Evolutionary conservation across 1,140 invertebrate species (phyloP), one percentile per base, ranked within the genome.

Genomic region (Melipona quadrifasciata): DNA sequence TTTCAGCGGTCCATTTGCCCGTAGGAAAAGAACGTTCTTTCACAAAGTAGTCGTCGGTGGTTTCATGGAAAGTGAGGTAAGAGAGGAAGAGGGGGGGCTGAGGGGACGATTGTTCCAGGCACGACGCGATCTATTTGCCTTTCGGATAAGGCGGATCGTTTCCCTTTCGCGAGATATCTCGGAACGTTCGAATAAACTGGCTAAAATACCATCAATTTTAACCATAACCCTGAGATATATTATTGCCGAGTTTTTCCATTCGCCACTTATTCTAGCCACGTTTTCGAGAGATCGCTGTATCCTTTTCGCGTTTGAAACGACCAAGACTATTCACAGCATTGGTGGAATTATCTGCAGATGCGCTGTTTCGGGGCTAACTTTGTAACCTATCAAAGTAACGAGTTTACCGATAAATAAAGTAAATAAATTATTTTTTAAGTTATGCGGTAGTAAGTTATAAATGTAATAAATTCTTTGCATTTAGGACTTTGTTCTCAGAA

Each of bases 101-200:
- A 16, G 27, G 5, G 34, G 24, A 76, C 55, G 6, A 76, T 76
- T 76, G 74, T 76, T 75, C 73, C 73, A 58, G 21, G 34, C 27
- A 58, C 21, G 74, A 39, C 11, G 57, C 74, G 34, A 77, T 77
- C 58, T 77, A 64, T 64, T 76, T 64, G 74, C 74, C 74, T 76
- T 76, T 58, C 74, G 74, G 74, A 76, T 76, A 76, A 76, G 31
- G 57, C 55, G 73, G 39, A 21, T 39, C 55, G 31, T 19, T 19
- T 39, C 21, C 19, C 31, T 51, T 31, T 21, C 21, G 16, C 24
- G 24, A 70, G 12, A 1, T 5, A 21, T 2, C 27, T 12, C 10
- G 24, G 17, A 14, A 21, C 5, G 21, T 57, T 61, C 55, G 55
- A 58, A 39, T 47, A 61, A 76, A 61, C 64, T 27, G n/a, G 67